Percentiles rank a stretch among this genome's conserved stretches.
Evolutionary conservation across 2,797 vertebrate species (phyloP).

Genomic region (Oryzias sinensis): DNA sequence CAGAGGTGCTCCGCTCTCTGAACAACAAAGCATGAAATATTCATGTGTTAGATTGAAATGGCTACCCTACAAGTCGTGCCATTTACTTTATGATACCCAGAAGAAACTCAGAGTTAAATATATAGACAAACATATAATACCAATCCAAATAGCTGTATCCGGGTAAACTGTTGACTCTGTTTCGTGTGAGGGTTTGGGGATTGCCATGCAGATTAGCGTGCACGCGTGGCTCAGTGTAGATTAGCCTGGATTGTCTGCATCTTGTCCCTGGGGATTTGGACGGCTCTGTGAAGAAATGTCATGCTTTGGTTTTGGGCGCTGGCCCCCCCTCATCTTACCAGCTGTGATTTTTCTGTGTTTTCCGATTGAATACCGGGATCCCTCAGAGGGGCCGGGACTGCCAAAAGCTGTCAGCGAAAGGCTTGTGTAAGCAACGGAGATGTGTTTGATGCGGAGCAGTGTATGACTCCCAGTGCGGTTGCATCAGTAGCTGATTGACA

Average conservation of each 20-base stretch:
- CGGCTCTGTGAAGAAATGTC: constrained; percentile 57
- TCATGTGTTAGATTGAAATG: constrained; percentile 44
- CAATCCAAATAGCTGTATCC: constrained; percentile 22
- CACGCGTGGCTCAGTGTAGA: constrained; percentile 56
- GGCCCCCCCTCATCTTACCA: constrained; percentile 39
- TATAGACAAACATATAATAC: constrained; percentile 3
- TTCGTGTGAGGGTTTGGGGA: constrained; percentile 38
- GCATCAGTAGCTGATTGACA: constrained; percentile 65
- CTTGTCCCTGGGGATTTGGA: constrained; percentile 52
- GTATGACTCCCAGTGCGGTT: constrained; percentile 46
- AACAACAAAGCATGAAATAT: constrained; percentile 63
- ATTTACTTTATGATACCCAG: constrained; percentile 39
- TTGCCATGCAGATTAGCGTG: constrained; percentile 56
- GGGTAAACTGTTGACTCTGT: constrained; percentile 13
- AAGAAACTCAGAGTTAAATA: constrained; percentile 25
- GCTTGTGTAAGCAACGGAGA: constrained; percentile 62
- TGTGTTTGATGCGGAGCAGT: constrained; percentile 64
- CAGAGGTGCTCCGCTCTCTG: constrained; percentile 28
- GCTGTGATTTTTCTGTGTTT: constrained; percentile 51
- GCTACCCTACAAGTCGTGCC: constrained; percentile 26
- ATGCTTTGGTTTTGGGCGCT: constrained; percentile 45
- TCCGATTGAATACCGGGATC: constrained; percentile 42
- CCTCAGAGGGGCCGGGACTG: constrained; percentile 31
- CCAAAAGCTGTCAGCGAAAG: constrained; percentile 53
- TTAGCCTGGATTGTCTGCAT: constrained; percentile 56